Percentiles rank a stretch among this genome's conserved stretches.
phyloP scores from a whole-genome alignment of 1,140 invertebrate genomes.

The Euschistus heros region DNA sequence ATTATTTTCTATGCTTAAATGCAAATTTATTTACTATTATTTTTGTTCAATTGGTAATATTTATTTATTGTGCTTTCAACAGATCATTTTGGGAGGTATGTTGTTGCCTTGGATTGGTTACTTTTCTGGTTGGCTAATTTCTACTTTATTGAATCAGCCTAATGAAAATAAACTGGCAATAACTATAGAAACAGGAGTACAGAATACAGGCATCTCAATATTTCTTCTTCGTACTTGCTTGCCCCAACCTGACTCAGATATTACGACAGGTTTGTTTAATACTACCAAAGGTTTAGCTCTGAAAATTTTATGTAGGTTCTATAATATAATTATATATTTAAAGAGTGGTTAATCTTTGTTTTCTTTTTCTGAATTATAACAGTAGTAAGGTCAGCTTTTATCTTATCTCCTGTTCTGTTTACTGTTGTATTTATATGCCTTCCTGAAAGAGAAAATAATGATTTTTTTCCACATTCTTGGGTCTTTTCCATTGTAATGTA shows the following conservation, averaged over 20 bases:
- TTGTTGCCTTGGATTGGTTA: conserved; percentile 83
- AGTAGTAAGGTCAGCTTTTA: too few relatives aligned
- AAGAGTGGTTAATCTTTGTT: neutral
- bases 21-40: neutral
- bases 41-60: neutral
- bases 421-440: too few relatives aligned
- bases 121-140: conserved; percentile 52
- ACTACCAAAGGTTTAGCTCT: too few relatives aligned
- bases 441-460: too few relatives aligned
- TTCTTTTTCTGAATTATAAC: conserved; percentile 16
- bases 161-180: conserved; percentile 66
- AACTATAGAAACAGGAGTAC: conserved; percentile 85
- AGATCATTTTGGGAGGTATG: conserved; percentile 74
- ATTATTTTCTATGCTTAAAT: conserved; percentile 2
- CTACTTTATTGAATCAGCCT: conserved; percentile 49
- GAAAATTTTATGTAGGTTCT: too few relatives aligned
- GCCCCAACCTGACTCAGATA: conserved; percentile 59
- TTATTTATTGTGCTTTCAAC: conserved; percentile 31
- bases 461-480: too few relatives aligned
- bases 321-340: too few relatives aligned
- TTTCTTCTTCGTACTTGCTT: conserved; percentile 64
- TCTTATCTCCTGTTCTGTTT: too few relatives aligned
- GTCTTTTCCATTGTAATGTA: too few relatives aligned
- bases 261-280: conserved; percentile 57
- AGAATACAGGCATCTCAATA: conserved; percentile 89